Percentiles rank a stretch among this genome's conserved stretches.
These are phyloP conservation scores for Gopherus evgoodei DNA, from an alignment of 2,113 vertebrate genomes.

Conservation along the genomic window DNA sequence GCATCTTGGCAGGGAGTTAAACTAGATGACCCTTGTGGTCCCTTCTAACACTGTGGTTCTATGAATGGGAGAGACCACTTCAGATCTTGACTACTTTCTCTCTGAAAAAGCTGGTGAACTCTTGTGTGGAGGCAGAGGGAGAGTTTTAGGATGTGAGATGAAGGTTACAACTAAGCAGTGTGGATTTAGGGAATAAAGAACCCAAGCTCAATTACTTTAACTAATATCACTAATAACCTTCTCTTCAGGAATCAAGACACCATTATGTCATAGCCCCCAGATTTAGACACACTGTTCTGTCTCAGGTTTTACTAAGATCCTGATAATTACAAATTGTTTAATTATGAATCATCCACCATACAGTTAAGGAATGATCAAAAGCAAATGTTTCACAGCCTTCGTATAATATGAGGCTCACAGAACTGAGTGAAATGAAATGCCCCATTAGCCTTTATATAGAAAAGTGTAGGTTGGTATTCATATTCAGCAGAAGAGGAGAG, in stretches of 20 bases:
- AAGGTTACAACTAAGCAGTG: not conserved
- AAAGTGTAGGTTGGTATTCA: not conserved
- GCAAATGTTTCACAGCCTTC: not conserved
- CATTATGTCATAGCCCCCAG: not conserved
- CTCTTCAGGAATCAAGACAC: not conserved
- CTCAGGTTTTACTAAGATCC: not conserved
- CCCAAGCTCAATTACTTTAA: not conserved
- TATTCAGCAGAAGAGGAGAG: not conserved
- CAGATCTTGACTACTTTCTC: not conserved
- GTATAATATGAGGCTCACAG: not conserved
- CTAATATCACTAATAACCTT: not conserved
- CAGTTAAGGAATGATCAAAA: not conserved
- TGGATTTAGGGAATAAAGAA: not conserved
- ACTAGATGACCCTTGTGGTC: not conserved
- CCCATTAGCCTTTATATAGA: not conserved
- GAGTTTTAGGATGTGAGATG: not conserved
- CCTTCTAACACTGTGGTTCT: not conserved
- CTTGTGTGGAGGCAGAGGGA: not conserved
- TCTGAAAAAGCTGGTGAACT: not conserved
- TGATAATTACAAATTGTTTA: not conserved
- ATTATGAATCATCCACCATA: not conserved
- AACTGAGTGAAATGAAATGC: constrained; percentile 17
- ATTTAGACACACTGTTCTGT: not conserved
- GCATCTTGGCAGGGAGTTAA: not conserved
- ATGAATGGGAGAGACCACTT: not conserved